Base-by-base conservation (phyloP, 2,888 invertebrate genomes). In the Parasteatoda lunata region DNA sequence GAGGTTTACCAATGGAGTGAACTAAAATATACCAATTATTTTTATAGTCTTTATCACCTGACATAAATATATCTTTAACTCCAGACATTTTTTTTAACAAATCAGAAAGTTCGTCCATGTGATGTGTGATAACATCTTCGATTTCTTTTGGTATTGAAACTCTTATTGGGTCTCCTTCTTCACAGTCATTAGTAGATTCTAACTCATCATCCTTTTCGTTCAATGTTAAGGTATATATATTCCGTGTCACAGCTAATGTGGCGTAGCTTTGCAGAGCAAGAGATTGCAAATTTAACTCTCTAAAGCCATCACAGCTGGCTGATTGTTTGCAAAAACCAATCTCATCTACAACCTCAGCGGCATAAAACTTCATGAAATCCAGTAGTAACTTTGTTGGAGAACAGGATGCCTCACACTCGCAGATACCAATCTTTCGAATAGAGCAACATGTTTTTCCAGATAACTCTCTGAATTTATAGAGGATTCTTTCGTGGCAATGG, bases 101-200 rank as follows among this genome's bases (percentile, higher is more conserved):
- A 13, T 13, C 47, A 11, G 49, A 5, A 0, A 80, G 30, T n/a
- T 85, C 76, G 59, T 80, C 85, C n/a, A 47, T 47, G 5, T 76
- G 70, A 48, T 70, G 9, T 54, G 75, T 77, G 47, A 80, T 54
- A 9, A 85, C 30, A 5, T 54, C 11, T 54, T 76, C 71, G 66
- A 85, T 71, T 45, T 80, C 80, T 65, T 64, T 15, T 3, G 85
- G 59, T 13, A 85, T 76, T 51, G 73, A 71, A 4, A 85, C 69
- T 76, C 85, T 70, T 13, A 85, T 85, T 0, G 85, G 85, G 54
- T 85, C 80, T 0, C 85, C 85, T 76, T 85, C 85, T 49, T 76
- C 76, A 54, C 52, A 8, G 9, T 13, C 15, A 49, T 70, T 48
- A 13, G 47, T 51, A 59, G 70, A 75, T 5, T 30, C 51, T 8